Percentiles rank a stretch among this genome's conserved stretches.
These are phyloP conservation scores for Rhamnusium bicolor DNA, from an alignment of 2,888 invertebrate genomes.

Conservation along the genomic window DNA sequence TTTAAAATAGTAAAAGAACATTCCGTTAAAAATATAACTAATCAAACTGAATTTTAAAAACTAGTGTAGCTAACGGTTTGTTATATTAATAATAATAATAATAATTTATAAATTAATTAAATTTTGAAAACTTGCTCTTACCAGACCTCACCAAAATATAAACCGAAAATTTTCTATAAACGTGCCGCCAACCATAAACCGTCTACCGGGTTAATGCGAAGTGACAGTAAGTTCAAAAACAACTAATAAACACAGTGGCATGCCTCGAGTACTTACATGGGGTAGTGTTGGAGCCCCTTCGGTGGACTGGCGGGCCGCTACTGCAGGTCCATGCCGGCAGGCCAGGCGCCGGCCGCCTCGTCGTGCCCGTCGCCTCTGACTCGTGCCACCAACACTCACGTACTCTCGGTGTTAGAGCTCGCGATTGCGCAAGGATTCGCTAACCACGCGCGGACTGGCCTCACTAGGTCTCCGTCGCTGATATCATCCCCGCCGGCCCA, in stretches of 20 bases:
- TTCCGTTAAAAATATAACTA: too few species aligned
- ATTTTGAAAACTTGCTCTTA: too few species aligned
- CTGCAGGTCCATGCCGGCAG: constrained; percentile 65
- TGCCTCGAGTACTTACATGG: constrained; percentile 62
- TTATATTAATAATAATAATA: too few species aligned
- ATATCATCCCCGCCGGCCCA: constrained; percentile 67
- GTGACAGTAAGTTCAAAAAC: neutral
- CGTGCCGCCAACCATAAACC: neutral
- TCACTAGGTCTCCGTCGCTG: constrained; percentile 61
- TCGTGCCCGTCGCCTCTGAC: constrained; percentile 69
- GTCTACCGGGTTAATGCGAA: neutral
- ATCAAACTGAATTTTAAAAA: too few species aligned
- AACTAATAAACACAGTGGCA: constrained; percentile 27
- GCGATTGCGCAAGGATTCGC: constrained; percentile 66
- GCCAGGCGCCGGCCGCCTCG: constrained; percentile 69
- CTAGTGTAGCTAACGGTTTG: too few species aligned
- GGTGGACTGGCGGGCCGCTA: constrained; percentile 63
- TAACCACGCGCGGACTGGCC: constrained; percentile 65
- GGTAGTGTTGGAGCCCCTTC: constrained; percentile 64
- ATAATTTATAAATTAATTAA: too few species aligned
- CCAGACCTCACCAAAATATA: neutral
- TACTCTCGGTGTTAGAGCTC: constrained; percentile 51
- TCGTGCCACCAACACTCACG: constrained; percentile 60
- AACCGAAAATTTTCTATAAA: neutral
- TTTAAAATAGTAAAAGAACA: too few species aligned